Base-by-base conservation (phyloP, 2,113 vertebrate species). In the Corythoichthys haematopterus region DNA sequence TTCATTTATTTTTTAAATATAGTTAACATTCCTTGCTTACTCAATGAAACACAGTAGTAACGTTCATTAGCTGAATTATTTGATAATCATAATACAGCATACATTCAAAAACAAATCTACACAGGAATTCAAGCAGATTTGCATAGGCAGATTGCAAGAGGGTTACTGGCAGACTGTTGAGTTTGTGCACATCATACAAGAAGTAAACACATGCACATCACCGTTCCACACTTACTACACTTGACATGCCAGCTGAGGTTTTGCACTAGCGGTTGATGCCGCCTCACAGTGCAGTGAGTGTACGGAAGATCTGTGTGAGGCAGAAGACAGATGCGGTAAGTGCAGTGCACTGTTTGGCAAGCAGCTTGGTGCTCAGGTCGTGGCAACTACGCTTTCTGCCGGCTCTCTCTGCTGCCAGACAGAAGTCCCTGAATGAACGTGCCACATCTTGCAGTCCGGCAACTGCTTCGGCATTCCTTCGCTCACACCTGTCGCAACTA, bases 221-320 rank as follows among this genome's bases (percentile, higher is more conserved):
- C 46, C 11, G 1, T 68, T 72, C 68, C 71, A 50, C 59, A 1
- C 48, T 51, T 11, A 20, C 68, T 70, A 50, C 59, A 1, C 48
- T 51, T 11, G 13, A n/a, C 47, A 65, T 33, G 60, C 75, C 68
- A 71, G 37, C 8, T 20, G 45, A 71, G 57, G 43, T 62, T 35
- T 43, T 38, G 69, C 56, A 14, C 45, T 63, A 73, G 52, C 62
- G 40, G 47, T 37, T 56, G 50, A 10, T 58, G 63, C 66, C 12
- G 0, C 28, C 71, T 97, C 89, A 97, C 64, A 94, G 80, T 57
- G 90, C 87, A 0, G 93, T 88, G 15, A 94, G 87, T 0, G 91
- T 93, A 75, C 92, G 92, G 84, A 96, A 94, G 51, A 94, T 93
- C 88, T 98, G 96, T 43, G 94, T 94, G 75, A 99, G 93, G 79